Evolutionary conservation across 1,140 invertebrate genomes (phyloP).

Genomic region (Drosophila simulans): DNA sequence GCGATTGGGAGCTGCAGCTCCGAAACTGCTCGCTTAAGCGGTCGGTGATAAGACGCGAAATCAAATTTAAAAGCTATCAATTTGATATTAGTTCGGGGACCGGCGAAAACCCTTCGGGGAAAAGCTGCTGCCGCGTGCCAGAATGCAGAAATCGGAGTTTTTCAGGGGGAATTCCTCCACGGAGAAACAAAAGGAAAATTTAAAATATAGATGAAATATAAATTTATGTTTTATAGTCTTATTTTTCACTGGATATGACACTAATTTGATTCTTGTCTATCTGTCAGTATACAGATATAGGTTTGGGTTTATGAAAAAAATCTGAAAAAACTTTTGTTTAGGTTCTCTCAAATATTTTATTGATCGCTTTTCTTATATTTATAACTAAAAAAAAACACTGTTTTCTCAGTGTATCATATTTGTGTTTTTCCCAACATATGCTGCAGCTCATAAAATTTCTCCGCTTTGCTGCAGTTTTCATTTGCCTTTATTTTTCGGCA

Average conservation of each 20-base stretch:
- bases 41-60: slow-evolving; percentile 79
- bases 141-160: slow-evolving; percentile 48
- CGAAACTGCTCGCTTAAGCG: slow-evolving; percentile 62
- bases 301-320: too few species aligned
- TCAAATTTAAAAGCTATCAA: slow-evolving; percentile 84
- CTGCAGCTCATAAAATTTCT: slow-evolving; percentile 58
- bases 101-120: slow-evolving; percentile 43
- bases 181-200: slow-evolving; percentile 3
- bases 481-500: slow-evolving; percentile 37
- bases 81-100: slow-evolving; percentile 81
- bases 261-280: too few species aligned
- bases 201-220: not conserved
- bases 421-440: slow-evolving; percentile 34
- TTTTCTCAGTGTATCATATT: slow-evolving; percentile 15
- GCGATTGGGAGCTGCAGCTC: slow-evolving; percentile 1
- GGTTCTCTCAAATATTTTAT: too few species aligned
- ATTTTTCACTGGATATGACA: too few species aligned
- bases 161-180: not conserved
- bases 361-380: too few species aligned
- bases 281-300: too few species aligned
- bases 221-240: too few species aligned
- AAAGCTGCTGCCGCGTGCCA: slow-evolving; percentile 59
- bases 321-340: too few species aligned
- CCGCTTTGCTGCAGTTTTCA: slow-evolving; percentile 38
- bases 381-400: too few species aligned